Evolutionary conservation across 2,113 vertebrate species (phyloP).

Genomic region (Tragelaphus imberbis): DNA sequence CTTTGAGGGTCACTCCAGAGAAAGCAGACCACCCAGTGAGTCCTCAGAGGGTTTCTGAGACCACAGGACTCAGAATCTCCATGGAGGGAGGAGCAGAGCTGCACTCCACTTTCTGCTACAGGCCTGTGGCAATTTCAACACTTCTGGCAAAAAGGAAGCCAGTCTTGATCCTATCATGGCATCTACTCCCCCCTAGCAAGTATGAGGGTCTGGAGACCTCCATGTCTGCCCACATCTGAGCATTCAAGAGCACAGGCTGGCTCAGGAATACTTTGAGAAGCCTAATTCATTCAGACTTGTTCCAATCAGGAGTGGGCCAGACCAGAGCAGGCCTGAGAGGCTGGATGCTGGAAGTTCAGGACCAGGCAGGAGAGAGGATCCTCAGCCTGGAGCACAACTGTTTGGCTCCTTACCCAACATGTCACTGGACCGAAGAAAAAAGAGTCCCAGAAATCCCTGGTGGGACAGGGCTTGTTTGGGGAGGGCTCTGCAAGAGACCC

Average conservation of each 20-base stretch:
- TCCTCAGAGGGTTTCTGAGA: neutral
- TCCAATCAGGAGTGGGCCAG: neutral
- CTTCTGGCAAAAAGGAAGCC: neutral
- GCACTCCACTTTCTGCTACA: neutral
- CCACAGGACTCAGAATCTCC: neutral
- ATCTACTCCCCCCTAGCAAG: neutral
- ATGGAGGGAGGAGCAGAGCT: neutral
- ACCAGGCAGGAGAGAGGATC: neutral
- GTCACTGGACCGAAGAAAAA: neutral
- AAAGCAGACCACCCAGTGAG: neutral
- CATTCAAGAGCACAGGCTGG: neutral
- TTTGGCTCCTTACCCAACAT: neutral
- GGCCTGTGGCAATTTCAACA: neutral
- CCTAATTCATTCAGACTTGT: neutral
- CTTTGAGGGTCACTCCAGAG: neutral
- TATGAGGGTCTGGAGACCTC: neutral
- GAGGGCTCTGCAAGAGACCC: neutral
- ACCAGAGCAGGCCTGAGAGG: neutral
- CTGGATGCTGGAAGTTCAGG: neutral
- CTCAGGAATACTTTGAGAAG: neutral
- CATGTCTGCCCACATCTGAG: neutral
- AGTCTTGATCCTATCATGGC: neutral
- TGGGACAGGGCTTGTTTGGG: neutral
- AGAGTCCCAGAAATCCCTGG: neutral
- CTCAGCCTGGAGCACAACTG: neutral